These are phyloP conservation scores for Caenorhabditis sulstoni DNA, from an alignment of 2,888 invertebrate species.

Conservation along the genomic window DNA sequence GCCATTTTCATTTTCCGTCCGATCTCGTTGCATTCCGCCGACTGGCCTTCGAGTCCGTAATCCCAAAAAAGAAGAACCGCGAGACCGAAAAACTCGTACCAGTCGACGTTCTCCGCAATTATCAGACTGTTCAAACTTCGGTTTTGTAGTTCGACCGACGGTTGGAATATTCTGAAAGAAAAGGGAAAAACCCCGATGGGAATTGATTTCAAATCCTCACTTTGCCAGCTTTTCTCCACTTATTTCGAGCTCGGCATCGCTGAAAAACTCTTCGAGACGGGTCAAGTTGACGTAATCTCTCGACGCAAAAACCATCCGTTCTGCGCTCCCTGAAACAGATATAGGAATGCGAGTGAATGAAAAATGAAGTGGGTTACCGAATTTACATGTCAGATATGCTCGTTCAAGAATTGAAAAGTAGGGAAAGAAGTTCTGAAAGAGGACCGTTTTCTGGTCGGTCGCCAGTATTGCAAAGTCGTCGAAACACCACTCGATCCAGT, in stretches of 20 bases:
- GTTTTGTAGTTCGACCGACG: constrained; percentile 42
- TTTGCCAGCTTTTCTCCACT: constrained; percentile 24
- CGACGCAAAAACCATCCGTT: constrained; percentile 10
- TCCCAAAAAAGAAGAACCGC: constrained; percentile 54
- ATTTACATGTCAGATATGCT: constrained; percentile 19
- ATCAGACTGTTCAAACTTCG: constrained; percentile 42
- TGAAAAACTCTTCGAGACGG: constrained; percentile 20
- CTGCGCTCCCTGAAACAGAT: background rate
- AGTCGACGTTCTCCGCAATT: constrained; percentile 27
- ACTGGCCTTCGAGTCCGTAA: constrained; percentile 58
- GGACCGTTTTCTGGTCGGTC: constrained; percentile 20
- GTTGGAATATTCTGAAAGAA: constrained; percentile 48
- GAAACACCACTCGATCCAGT: constrained; percentile 44
- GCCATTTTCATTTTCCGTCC: constrained; percentile 20
- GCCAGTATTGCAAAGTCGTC: constrained; percentile 29
- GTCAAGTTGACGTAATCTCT: constrained; percentile 8
- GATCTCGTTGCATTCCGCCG: constrained; percentile 41
- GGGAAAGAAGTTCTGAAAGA: constrained; percentile 28
- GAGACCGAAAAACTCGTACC: constrained; percentile 55
- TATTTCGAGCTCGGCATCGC: constrained; percentile 8
- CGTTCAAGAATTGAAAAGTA: constrained; percentile 16
- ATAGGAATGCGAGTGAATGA: background rate
- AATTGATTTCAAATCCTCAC: constrained; percentile 1
- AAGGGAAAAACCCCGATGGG: no score
- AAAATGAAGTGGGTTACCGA: background rate